Percentiles rank a stretch among this genome's conserved stretches.
These are phyloP conservation scores for Orthonyx spaldingii DNA, from an alignment of 2,113 vertebrate species.

Conservation along the genomic window DNA sequence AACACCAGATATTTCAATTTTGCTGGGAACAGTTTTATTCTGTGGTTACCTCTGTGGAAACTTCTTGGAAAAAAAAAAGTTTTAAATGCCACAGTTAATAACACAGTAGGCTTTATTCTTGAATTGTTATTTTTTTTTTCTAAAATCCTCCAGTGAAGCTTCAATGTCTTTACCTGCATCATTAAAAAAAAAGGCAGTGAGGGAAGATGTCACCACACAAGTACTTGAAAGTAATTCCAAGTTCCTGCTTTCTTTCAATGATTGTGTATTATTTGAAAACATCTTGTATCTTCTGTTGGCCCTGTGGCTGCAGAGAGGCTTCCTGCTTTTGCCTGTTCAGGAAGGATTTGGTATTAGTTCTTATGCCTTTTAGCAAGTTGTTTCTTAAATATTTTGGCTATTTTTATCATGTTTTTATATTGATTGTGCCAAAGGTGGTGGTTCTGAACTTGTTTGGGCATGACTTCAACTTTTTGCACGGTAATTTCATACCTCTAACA, in stretches of 20 bases:
- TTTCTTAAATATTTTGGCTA: not conserved
- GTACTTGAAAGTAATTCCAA: not conserved
- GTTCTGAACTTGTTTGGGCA: constrained; percentile 17
- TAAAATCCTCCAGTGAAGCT: not conserved
- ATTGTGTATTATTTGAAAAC: not conserved
- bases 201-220: not conserved
- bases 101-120: not conserved
- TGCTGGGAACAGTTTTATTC: not conserved
- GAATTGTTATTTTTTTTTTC: not conserved
- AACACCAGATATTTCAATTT: not conserved
- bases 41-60: not conserved
- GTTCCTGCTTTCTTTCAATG: not conserved
- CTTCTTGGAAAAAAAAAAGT: not conserved
- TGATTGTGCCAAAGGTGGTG: not conserved
- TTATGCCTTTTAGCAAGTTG: not conserved
- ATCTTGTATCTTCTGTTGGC: not conserved
- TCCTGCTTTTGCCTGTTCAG: not conserved
- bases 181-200: not conserved
- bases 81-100: not conserved
- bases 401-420: not conserved
- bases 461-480: not conserved
- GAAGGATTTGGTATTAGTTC: not conserved
- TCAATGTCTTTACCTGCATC: not conserved
- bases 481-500: constrained; percentile 13
- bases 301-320: not conserved